Evolutionary conservation across 1,140 invertebrate genomes (phyloP), one percentile per base, ranked within the genome.

Genomic region (Lepeophtheirus salmonis): DNA sequence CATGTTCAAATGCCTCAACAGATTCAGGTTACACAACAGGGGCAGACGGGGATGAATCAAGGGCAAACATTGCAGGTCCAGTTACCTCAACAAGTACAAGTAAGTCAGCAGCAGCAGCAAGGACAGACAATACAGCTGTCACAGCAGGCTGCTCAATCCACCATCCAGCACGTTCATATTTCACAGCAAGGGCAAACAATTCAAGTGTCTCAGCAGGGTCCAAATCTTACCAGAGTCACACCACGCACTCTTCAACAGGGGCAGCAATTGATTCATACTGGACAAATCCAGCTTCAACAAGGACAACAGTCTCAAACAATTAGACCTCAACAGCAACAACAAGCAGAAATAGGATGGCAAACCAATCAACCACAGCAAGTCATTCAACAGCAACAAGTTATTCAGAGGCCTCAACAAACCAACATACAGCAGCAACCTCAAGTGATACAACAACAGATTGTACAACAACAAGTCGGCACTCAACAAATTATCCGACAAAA

Each of bases 311-410:
- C 16, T 14, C 16, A 4, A 14, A 41, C 16, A 16, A 26, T 26
- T 21, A 16, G 16, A 1, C 23, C 48, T 21, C 41, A 53, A 49
- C 57, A 2, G 18, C 57, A 60, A 50, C 57, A 49, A n/a, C 56
- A 10, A 30, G 6, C 3, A 16, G 24, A 3, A 3, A 21, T 6
- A 10, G 16, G 30, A 24, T 14, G 16, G 16, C 56, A 58, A 25
- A 10, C 12, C 14, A 17, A 10, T 6, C 18, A 23, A 23, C 13
- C 10, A 20, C 18, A 13, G 13, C 54, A 56, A 23, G 49, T 16
- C 50, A 10, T 21, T 51, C 16, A 20, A 12, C 10, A 16, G n/a
- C 48, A 48, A 57, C 54, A 56, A 56, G 18, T 17, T 23, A 25
- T 26, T 14, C 12, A 10, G 12, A 12, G 10, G 50, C 23, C 20